These are phyloP conservation scores for Alces alces DNA, from an alignment of 2,113 vertebrate genomes.

Conservation along the genomic window DNA sequence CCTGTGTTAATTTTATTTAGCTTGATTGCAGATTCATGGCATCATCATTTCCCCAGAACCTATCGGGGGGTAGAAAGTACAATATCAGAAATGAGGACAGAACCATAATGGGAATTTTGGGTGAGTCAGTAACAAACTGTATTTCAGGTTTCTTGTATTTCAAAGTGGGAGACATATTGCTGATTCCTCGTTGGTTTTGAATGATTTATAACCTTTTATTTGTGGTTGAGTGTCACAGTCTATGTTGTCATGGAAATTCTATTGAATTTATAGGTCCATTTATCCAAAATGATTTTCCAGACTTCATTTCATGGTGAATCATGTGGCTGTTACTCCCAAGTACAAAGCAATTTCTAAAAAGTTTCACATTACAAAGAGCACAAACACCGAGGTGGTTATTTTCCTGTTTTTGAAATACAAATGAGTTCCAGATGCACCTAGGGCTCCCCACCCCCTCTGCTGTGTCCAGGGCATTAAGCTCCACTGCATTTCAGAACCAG, in stretches of 20 bases:
- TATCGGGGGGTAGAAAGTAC: neutral
- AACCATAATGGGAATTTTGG: slow-evolving; percentile 64
- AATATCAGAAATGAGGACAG: slow-evolving; percentile 14
- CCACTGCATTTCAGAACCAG: slow-evolving; percentile 49
- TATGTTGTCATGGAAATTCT: slow-evolving; percentile 90
- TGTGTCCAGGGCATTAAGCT: neutral
- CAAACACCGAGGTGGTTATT: slow-evolving; percentile 79
- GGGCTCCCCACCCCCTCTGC: neutral
- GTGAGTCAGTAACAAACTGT: slow-evolving; percentile 69
- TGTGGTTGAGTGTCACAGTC: slow-evolving; percentile 82
- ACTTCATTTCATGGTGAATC: slow-evolving; percentile 91
- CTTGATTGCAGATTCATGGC: slow-evolving; percentile 30
- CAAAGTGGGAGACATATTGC: slow-evolving; percentile 78
- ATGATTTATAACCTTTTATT: slow-evolving; percentile 87
- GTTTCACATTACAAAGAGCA: slow-evolving; percentile 80
- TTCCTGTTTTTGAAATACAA: slow-evolving; percentile 79
- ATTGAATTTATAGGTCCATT: slow-evolving; percentile 89
- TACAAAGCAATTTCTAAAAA: slow-evolving; percentile 85
- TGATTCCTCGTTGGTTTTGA: slow-evolving; percentile 82
- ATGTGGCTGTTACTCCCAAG: slow-evolving; percentile 83
- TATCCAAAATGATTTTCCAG: slow-evolving; percentile 90
- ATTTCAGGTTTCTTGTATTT: slow-evolving; percentile 77
- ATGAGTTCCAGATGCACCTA: slow-evolving; percentile 65
- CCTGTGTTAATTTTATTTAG: slow-evolving; percentile 25
- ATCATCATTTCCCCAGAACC: neutral